phyloP scores from a whole-genome alignment of 2,888 invertebrate species.

The Aethes cnicana region DNA sequence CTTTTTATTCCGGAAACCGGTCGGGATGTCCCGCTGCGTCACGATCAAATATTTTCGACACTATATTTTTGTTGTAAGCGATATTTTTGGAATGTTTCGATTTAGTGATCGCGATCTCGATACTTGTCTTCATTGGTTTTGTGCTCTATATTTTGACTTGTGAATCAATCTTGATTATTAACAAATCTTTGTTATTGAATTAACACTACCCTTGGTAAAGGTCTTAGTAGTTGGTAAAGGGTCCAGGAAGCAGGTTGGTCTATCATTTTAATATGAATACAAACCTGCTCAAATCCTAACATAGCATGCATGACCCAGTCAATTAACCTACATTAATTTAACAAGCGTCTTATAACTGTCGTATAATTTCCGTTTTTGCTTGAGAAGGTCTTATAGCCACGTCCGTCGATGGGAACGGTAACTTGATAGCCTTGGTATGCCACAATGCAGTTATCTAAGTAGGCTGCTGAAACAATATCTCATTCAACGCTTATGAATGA shows the following conservation, averaged over 20 bases:
- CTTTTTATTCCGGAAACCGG: constrained; percentile 24
- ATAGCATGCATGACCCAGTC: too few species aligned
- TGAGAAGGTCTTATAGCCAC: constrained; percentile 12
- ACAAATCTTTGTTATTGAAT: too few species aligned
- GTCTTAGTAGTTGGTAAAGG: too few species aligned
- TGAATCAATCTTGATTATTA: too few species aligned
- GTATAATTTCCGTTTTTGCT: constrained; percentile 26
- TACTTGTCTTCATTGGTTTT: too few species aligned
- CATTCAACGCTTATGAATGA: constrained; percentile 50
- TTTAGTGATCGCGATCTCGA: constrained; percentile 19
- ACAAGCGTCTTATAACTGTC: constrained; percentile 12
- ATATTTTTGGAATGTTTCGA: constrained; percentile 27
- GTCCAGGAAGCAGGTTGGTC: too few species aligned
- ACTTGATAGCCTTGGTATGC: constrained; percentile 59
- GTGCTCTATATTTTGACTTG: too few species aligned
- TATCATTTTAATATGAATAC: too few species aligned
- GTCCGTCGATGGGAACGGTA: constrained; percentile 43
- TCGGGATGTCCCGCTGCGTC: constrained; percentile 27
- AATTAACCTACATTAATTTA: constrained; percentile 25
- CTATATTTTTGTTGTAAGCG: constrained; percentile 29
- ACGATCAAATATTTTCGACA: constrained; percentile 29
- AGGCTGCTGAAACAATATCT: constrained; percentile 58
- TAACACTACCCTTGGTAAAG: too few species aligned
- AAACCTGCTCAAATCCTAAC: too few species aligned
- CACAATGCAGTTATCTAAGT: constrained; percentile 56